Evolutionary conservation across 2,888 invertebrate species (phyloP).

Genomic region (Troilus luridus): DNA sequence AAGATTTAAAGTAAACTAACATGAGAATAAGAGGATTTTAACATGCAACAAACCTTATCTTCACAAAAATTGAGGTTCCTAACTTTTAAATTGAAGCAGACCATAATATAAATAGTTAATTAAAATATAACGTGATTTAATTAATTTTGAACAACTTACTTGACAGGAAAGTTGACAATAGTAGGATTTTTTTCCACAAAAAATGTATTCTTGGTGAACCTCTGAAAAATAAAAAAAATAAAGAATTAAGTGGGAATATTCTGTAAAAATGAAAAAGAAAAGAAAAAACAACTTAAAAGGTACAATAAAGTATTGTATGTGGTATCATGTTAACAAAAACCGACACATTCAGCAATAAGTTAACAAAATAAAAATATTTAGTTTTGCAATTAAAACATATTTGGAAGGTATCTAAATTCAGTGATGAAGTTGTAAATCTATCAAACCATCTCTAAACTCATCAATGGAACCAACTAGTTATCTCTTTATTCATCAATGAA

Average conservation of each 20-base stretch:
- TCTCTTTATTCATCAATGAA: too few species aligned
- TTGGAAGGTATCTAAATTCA: too few species aligned
- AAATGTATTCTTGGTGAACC: slow-evolving; percentile 99
- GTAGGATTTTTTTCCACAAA: slow-evolving; percentile 99
- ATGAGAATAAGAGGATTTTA: too few species aligned
- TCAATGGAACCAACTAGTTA: too few species aligned
- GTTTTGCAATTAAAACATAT: not conserved
- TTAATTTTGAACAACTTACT: slow-evolving; percentile 76
- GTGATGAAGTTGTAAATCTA: too few species aligned
- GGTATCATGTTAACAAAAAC: not conserved
- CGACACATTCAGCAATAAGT: not conserved
- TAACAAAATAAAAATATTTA: not conserved
- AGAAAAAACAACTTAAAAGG: not conserved
- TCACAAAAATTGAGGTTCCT: too few species aligned
- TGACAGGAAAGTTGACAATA: slow-evolving; percentile 99
- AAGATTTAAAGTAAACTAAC: too few species aligned
- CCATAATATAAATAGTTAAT: too few species aligned
- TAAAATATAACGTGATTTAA: not conserved
- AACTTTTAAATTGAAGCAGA: too few species aligned
- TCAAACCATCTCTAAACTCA: too few species aligned
- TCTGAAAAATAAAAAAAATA: slow-evolving; percentile 69
- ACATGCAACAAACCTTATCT: too few species aligned
- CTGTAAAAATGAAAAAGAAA: not conserved
- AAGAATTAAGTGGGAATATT: not conserved
- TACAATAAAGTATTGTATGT: not conserved